A percentile compares a stretch with the other conserved stretches of the same genome.
phyloP scores from a whole-genome alignment of 2,797 vertebrate genomes.

The Alectoris magna region DNA sequence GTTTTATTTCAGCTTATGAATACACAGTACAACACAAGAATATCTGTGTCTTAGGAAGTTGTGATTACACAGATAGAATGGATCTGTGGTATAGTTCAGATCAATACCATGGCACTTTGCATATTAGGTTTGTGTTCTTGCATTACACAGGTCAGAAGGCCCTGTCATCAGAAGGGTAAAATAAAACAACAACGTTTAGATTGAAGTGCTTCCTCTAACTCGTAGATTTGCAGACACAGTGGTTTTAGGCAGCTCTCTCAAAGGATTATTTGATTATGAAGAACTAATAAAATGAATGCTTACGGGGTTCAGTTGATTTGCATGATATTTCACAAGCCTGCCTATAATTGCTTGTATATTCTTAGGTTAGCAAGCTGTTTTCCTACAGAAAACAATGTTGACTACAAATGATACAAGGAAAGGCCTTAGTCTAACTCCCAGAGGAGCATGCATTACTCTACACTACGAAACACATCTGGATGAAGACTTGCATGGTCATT shows the following conservation, averaged over 20 bases:
- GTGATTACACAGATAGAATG: neutral
- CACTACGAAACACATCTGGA: conserved; percentile 54
- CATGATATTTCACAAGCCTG: conserved; percentile 22
- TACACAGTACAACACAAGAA: neutral
- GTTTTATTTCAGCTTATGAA: neutral
- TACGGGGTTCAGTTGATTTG: conserved; percentile 26
- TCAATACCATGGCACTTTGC: neutral
- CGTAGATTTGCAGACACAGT: neutral
- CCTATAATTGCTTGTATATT: neutral
- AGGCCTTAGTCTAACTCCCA: neutral
- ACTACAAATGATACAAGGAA: conserved; percentile 17
- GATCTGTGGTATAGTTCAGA: neutral
- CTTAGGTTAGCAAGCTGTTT: neutral
- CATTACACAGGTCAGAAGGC: neutral
- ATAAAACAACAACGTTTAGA: neutral
- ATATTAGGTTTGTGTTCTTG: neutral
- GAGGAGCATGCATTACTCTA: neutral
- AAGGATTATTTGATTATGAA: conserved; percentile 34
- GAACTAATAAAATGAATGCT: conserved; percentile 35
- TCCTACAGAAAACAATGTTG: conserved; percentile 46
- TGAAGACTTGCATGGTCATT: conserved; percentile 20
- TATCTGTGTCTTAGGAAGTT: neutral
- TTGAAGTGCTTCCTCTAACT: neutral
- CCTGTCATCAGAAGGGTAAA: neutral
- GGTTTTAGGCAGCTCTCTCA: conserved; percentile 28